Conservation (phyloP, 2,113 vertebrate genomes). For the Uria lomvia region DNA sequence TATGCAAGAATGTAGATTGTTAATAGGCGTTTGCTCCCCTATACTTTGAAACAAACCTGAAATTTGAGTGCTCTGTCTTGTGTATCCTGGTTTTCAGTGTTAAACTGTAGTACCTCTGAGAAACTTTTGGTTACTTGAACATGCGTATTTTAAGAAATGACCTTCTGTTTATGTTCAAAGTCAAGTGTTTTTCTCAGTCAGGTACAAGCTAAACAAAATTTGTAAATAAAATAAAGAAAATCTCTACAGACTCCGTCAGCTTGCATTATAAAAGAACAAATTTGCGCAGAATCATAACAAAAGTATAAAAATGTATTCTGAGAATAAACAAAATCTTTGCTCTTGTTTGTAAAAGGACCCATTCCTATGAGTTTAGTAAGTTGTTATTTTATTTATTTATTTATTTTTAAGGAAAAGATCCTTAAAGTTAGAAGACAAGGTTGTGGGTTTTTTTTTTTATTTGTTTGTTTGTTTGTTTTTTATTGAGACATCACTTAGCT, state of each 20-base stretch:
- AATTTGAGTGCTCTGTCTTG: not conserved
- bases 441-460: fast-evolving
- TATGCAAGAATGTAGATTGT: not conserved
- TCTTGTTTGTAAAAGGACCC: not conserved
- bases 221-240: not conserved
- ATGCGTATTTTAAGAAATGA: not conserved
- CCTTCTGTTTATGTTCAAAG: not conserved
- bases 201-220: not conserved
- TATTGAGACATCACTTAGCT: not conserved
- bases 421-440: not conserved
- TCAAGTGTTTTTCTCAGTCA: not conserved
- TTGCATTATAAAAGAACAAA: not conserved
- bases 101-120: not conserved
- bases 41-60: not conserved
- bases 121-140: not conserved
- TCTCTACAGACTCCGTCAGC: not conserved
- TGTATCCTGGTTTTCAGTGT: not conserved
- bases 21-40: not conserved
- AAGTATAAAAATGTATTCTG: not conserved
- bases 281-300: not conserved
- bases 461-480: not conserved
- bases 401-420: not conserved
- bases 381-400: not conserved
- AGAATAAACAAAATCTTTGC: not conserved
- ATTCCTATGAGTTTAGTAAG: not conserved